Evolutionary conservation across 1,140 invertebrate species (phyloP).

Genomic region (Sarcophaga peregrina): DNA sequence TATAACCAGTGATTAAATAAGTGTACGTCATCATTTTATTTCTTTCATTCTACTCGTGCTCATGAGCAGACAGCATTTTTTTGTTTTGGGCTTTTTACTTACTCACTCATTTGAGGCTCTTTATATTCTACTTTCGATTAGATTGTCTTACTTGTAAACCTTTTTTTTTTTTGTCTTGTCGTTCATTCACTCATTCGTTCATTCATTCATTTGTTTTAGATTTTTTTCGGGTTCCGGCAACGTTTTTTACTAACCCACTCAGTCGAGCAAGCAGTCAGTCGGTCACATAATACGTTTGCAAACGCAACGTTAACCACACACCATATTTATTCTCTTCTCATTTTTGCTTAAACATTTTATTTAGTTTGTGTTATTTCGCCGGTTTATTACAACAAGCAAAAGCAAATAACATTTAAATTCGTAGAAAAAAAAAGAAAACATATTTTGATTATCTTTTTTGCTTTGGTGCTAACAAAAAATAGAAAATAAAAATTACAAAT

Average conservation of each 20-base stretch:
- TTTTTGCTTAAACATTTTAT: conserved; percentile 17
- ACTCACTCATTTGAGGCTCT: neutral
- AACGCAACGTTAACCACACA: neutral
- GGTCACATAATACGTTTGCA: conserved; percentile 39
- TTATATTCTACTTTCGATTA: neutral
- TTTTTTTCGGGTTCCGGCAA: neutral
- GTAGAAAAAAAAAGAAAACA: too few relatives aligned
- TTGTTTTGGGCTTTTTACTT: neutral
- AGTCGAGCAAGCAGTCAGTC: conserved; percentile 10
- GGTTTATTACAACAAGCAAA: conserved; percentile 1
- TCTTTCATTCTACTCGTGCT: neutral
- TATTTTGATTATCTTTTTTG: too few relatives aligned
- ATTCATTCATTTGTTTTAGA: conserved; percentile 28
- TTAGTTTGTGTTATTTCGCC: conserved; percentile 30
- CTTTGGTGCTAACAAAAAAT: too few relatives aligned
- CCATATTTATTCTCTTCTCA: neutral
- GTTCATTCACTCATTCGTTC: too few relatives aligned
- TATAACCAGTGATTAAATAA: neutral
- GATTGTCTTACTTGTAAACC: too few relatives aligned
- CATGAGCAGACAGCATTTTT: neutral
- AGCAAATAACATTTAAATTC: neutral
- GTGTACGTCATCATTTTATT: neutral
- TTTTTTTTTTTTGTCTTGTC: too few relatives aligned
- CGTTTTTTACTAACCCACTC: conserved; percentile 10
- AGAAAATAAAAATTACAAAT: too few relatives aligned